Percentiles rank a stretch among this genome's conserved stretches.
These are phyloP conservation scores for Cerastis rubricosa DNA, from an alignment of 2,888 invertebrate genomes.

Conservation along the genomic window DNA sequence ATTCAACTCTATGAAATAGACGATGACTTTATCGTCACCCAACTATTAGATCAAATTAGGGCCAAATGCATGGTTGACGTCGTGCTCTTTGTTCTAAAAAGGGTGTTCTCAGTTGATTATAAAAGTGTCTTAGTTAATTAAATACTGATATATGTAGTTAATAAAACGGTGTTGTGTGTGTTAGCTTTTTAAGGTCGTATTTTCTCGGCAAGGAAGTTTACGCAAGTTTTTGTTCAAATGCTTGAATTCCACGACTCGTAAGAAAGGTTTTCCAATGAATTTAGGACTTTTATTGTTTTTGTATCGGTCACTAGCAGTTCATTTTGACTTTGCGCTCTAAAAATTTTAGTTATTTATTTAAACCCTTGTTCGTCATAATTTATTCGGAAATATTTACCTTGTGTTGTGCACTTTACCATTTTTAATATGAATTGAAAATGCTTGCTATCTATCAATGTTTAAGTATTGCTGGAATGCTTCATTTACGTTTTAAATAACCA, in stretches of 20 bases:
- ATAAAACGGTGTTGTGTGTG: slow-evolving; percentile 32
- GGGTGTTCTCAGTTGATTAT: not conserved
- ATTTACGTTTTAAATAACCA: slow-evolving; percentile 1
- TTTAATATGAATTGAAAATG: not conserved
- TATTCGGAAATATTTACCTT: not conserved
- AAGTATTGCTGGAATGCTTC: not conserved
- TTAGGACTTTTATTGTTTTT: slow-evolving; percentile 3
- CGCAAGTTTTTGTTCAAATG: slow-evolving; percentile 38
- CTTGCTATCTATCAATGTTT: not conserved
- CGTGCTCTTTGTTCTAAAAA: not conserved
- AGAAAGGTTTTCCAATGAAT: not conserved
- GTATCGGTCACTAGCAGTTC: slow-evolving; percentile 2
- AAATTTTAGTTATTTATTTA: not conserved
- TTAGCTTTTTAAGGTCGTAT: slow-evolving; percentile 26
- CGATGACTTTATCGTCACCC: not conserved
- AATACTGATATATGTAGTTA: slow-evolving; percentile 5
- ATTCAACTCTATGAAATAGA: not conserved
- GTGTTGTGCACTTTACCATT: not conserved
- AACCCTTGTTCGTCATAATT: not conserved
- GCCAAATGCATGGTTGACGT: not conserved
- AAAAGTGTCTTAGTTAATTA: not conserved
- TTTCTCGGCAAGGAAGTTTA: slow-evolving; percentile 9
- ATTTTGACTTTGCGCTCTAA: slow-evolving; percentile 12
- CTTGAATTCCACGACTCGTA: slow-evolving; percentile 31
- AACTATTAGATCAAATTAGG: not conserved